Evolutionary conservation across 2,113 vertebrate species (phyloP).

Genomic region (Erpornis zantholeuca): DNA sequence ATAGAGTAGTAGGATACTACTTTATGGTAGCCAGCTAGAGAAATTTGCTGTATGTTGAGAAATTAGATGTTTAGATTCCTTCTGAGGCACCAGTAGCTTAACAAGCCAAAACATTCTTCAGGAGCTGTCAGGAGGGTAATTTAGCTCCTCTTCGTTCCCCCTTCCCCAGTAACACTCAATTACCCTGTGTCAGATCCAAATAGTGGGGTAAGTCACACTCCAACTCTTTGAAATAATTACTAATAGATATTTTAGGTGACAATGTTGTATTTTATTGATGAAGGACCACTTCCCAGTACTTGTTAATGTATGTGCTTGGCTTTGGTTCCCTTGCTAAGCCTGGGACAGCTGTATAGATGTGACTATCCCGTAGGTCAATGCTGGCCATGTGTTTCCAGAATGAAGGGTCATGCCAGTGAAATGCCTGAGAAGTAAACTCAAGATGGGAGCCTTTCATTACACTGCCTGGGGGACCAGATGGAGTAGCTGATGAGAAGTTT

Average conservation of each 20-base stretch:
- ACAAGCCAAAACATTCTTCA: conserved; percentile 26
- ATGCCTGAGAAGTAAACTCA: neutral
- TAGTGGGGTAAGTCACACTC: neutral
- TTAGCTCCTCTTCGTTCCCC: neutral
- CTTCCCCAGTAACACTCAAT: conserved; percentile 1
- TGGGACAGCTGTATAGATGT: neutral
- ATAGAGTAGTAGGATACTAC: neutral
- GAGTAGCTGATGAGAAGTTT: neutral
- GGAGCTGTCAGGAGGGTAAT: conserved; percentile 21
- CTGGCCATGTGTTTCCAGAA: neutral
- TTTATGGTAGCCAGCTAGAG: neutral
- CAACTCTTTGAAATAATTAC: conserved; percentile 44
- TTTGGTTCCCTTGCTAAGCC: neutral
- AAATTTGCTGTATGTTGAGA: neutral
- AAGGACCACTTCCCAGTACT: conserved; percentile 34
- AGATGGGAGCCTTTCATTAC: neutral
- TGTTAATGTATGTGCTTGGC: neutral
- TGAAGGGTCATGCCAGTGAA: neutral
- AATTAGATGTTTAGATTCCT: neutral
- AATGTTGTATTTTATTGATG: conserved; percentile 52
- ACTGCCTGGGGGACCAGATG: neutral
- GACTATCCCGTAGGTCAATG: neutral
- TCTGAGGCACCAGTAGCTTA: neutral
- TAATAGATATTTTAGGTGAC: conserved; percentile 54
- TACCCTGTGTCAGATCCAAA: conserved; percentile 47